Evolutionary conservation across 2,888 invertebrate genomes (phyloP), one percentile per base, ranked within the genome.

Genomic region (Aplocera efformata): DNA sequence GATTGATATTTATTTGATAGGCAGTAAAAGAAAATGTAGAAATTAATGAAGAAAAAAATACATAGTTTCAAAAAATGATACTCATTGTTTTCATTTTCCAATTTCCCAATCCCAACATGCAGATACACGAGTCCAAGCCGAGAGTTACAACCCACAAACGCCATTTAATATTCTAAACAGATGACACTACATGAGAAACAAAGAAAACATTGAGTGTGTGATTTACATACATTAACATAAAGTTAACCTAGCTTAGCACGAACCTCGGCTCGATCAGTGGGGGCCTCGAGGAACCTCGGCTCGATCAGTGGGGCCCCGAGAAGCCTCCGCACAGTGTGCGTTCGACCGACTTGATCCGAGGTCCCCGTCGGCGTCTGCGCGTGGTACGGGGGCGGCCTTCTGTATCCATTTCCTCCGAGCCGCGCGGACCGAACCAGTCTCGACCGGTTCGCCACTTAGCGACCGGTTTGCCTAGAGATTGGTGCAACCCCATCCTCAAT

Each of bases 1-100:
- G 72, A 86, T 86, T 85, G 85, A 84, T 86, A 81, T 79, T 79
- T 82, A 84, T 82, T 81, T 85, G 77, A 84, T 85, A 86, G 84
- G 72, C 79, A 67, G 77, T 83, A 81, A 85, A 74, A 72, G 72
- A 75, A 78, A 80, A 74, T 86, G 84, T 86, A 84, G 85, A 83
- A 82, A 81, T 79, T 77, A 83, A 77, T 72, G 72, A 74, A 66
- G 69, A 77, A 81, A 79, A 74, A 80, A 86, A 85, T 83, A 86
- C 81, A 86, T 83, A 83, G 86, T 79, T 85, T 84, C 79, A 82
- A 55, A 85, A 71, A 84, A 85, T 79, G 67, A 68, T 79, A 48
- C 42, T 39, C 35, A 35, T 70, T 68, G 72, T 79, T 83, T 86
- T 60, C 61, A 56, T 76, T 47, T 50, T 61, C 36, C 37, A 31